Base-by-base conservation (phyloP, 2,113 vertebrate genomes). In the Vimba vimba region DNA sequence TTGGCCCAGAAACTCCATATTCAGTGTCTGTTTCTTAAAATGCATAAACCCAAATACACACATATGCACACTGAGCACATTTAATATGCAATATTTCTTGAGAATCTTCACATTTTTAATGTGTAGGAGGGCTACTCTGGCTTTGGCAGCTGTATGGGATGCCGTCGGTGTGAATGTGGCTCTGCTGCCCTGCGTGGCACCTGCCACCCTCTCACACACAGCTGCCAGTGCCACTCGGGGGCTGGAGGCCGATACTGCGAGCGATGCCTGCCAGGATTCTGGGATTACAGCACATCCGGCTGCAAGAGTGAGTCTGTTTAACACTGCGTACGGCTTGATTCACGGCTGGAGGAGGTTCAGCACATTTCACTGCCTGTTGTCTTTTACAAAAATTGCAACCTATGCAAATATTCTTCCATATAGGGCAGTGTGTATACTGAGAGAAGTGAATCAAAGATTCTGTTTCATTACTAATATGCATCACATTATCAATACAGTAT, bases 211-310 rank as follows among this genome's bases (percentile, higher is more conserved):
- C 91, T 95, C 85, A 96, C 94, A 52, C 93, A 94, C 89, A 93
- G 91, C 90, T 96, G 96, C 82, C 90, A 90, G 2, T 96, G 96
- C 86, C 94, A 88, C 80, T 93, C 91, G 0, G 95, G 96, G 36
- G 94, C 94, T 1, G 93, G 93, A 83, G 95, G 96, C 6, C 94
- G 92, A 47, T 95, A 95, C 90, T 96, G 96, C 74, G 94, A 96
- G 83, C 93, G 91, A 66, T 96, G 96, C 88, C 92, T 94, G 76
- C 91, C 93, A 2, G 95, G 95, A 25, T 79, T 92, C 92, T 96
- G 96, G 96, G 93, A 96, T 83, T 96, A 96, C 68, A 90, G 92
- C 69, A 62, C 91, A 2, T 87, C 90, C 13, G 96, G 96, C 84
- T 96, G 96, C 90, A 93, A 92, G 89, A 95, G 96, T 96, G 87